These are phyloP conservation scores for Gymnothorax reevesii DNA, from an alignment of 2,797 vertebrate species.

Conservation along the genomic window DNA sequence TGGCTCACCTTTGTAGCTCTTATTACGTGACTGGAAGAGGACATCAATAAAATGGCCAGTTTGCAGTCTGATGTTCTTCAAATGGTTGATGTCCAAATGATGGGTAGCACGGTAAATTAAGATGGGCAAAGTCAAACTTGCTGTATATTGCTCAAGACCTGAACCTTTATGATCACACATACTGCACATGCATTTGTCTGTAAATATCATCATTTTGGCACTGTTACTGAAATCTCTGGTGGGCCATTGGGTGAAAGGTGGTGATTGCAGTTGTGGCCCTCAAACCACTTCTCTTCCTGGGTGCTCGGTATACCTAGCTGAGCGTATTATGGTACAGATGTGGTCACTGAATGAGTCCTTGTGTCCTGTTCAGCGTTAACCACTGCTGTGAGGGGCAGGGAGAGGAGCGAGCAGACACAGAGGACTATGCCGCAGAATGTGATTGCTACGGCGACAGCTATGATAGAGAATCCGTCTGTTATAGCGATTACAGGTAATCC, in stretches of 20 bases:
- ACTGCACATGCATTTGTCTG: neutral
- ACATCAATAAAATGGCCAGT: neutral
- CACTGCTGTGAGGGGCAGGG: constrained; percentile 67
- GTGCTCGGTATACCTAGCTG: too few relatives aligned
- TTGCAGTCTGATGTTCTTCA: neutral
- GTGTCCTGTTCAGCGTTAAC: constrained; percentile 64
- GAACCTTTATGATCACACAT: neutral
- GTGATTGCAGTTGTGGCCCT: too few relatives aligned
- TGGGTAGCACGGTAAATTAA: neutral
- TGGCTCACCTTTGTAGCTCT: neutral
- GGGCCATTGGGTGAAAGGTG: neutral
- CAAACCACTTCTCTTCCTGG: too few relatives aligned
- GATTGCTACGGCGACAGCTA: constrained; percentile 79
- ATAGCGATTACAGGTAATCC: constrained; percentile 82
- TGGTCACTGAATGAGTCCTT: neutral
- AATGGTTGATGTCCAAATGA: neutral
- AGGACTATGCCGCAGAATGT: constrained; percentile 77
- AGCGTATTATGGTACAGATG: too few relatives aligned
- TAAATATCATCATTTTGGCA: neutral
- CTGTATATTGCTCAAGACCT: neutral
- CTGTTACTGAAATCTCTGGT: neutral
- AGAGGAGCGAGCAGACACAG: constrained; percentile 73
- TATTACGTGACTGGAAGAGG: neutral
- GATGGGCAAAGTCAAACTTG: neutral
- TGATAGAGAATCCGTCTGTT: constrained; percentile 65